These are phyloP conservation scores for Athripsodes cinereus DNA, from an alignment of 2,888 invertebrate species.

Conservation along the genomic window DNA sequence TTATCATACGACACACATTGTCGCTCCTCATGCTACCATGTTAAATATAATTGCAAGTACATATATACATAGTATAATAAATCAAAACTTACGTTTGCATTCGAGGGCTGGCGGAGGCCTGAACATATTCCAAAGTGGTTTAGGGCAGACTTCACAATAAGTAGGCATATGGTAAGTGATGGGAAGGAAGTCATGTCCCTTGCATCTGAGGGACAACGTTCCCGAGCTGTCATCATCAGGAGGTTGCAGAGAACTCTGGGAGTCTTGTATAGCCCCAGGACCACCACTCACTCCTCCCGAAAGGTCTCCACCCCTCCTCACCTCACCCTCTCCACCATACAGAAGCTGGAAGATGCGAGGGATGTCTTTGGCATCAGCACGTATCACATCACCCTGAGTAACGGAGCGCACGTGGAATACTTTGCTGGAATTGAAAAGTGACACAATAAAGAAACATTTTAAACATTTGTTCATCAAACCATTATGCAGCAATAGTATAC, in stretches of 20 bases:
- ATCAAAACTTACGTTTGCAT: slow-evolving; percentile 88
- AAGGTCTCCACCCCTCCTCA: slow-evolving; percentile 66
- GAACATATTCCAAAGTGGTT: slow-evolving; percentile 96
- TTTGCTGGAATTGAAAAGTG: slow-evolving; percentile 60
- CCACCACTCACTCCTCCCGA: slow-evolving; percentile 67
- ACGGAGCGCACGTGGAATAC: slow-evolving; percentile 98
- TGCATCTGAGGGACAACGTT: slow-evolving; percentile 54
- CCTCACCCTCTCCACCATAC: slow-evolving; percentile 96
- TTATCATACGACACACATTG: too few species aligned
- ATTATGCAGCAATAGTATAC: too few species aligned
- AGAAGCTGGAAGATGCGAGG: slow-evolving; percentile 96
- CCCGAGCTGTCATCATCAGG: slow-evolving; percentile 37
- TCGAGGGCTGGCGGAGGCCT: slow-evolving; percentile 96
- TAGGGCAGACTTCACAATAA: slow-evolving; percentile 95
- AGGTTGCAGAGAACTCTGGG: slow-evolving; percentile 37
- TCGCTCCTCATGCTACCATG: too few species aligned
- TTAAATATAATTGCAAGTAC: too few species aligned
- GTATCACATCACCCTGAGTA: slow-evolving; percentile 97
- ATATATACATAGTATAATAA: too few species aligned
- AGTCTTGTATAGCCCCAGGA: slow-evolving; percentile 40
- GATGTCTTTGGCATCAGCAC: slow-evolving; percentile 98
- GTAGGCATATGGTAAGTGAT: slow-evolving; percentile 98
- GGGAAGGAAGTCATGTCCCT: slow-evolving; percentile 93
- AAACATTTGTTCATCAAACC: too few species aligned
- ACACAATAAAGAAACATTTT: too few species aligned